These are phyloP conservation scores for Electrona antarctica DNA, from an alignment of 2,113 vertebrate species.

Conservation along the genomic window DNA sequence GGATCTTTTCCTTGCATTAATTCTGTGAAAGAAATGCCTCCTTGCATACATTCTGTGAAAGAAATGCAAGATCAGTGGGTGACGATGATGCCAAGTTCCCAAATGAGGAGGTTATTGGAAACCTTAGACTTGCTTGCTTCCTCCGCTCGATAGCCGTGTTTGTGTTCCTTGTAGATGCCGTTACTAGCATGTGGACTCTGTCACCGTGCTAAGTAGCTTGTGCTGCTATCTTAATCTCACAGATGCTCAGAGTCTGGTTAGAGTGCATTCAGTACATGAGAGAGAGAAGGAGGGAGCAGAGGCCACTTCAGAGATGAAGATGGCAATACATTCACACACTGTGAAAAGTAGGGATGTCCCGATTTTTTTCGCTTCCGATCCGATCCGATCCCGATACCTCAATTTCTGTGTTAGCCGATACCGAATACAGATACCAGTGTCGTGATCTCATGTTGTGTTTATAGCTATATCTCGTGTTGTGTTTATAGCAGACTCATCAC, in stretches of 20 bases:
- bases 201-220: slow-evolving; percentile 4
- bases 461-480: too few species aligned
- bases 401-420: too few species aligned
- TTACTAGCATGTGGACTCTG: background rate
- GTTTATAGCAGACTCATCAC: too few species aligned
- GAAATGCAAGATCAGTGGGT: slow-evolving; percentile 33
- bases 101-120: background rate
- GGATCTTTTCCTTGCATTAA: slow-evolving; percentile 6
- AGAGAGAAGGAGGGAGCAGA: background rate
- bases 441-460: too few species aligned
- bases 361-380: too few species aligned
- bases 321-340: slow-evolving; percentile 38
- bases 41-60: background rate
- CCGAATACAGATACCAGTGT: too few species aligned
- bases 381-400: too few species aligned
- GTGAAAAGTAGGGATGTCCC: too few species aligned
- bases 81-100: slow-evolving; percentile 6
- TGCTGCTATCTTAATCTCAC: background rate
- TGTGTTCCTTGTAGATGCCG: too few species aligned
- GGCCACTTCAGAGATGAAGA: slow-evolving; percentile 49
- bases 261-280: slow-evolving; percentile 5
- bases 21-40: slow-evolving; percentile 12
- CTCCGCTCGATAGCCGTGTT: background rate
- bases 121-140: background rate
- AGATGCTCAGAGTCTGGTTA: background rate